Percentiles rank a stretch among this genome's conserved stretches.
Evolutionary conservation across 2,888 invertebrate species (phyloP).

Genomic region (Anthoptus insignis): DNA sequence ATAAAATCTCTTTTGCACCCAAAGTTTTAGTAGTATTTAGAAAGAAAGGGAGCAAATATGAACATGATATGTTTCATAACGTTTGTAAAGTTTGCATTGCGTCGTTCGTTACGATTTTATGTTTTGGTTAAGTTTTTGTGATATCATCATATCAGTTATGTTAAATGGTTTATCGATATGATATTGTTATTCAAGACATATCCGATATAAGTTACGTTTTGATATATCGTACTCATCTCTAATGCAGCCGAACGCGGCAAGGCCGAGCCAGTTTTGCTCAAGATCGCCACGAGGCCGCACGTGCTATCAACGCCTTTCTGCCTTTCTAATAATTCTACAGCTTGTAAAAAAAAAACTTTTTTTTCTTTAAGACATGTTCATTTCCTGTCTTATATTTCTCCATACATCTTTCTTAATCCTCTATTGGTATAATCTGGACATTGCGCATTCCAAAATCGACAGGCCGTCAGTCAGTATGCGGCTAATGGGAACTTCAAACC

Average conservation of each 20-base stretch:
- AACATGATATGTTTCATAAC: conserved; percentile 3
- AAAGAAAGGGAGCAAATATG: no score
- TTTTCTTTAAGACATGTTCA: no score
- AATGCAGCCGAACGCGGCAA: conserved; percentile 16
- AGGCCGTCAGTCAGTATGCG: no score
- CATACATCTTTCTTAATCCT: no score
- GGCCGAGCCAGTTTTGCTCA: conserved; percentile 22
- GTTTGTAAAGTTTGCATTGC: conserved; percentile 3
- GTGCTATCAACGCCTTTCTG: conserved; percentile 23
- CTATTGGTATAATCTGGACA: no score
- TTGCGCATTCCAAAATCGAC: no score
- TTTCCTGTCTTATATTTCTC: no score
- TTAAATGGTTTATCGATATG: conserved; percentile 2
- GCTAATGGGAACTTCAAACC: no score
- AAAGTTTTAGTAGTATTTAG: no score
- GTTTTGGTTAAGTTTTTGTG: not conserved
- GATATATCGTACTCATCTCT: conserved; percentile 1
- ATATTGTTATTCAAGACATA: not conserved
- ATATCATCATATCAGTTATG: conserved; percentile 1
- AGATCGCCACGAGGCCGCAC: conserved; percentile 21
- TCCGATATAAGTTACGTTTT: no score
- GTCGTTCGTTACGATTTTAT: not conserved
- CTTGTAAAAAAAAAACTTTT: conserved; percentile 23
- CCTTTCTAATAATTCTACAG: conserved; percentile 24
- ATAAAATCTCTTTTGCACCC: no score